Evolutionary conservation across 2,113 vertebrate species (phyloP).

Genomic region (Motacilla alba): DNA sequence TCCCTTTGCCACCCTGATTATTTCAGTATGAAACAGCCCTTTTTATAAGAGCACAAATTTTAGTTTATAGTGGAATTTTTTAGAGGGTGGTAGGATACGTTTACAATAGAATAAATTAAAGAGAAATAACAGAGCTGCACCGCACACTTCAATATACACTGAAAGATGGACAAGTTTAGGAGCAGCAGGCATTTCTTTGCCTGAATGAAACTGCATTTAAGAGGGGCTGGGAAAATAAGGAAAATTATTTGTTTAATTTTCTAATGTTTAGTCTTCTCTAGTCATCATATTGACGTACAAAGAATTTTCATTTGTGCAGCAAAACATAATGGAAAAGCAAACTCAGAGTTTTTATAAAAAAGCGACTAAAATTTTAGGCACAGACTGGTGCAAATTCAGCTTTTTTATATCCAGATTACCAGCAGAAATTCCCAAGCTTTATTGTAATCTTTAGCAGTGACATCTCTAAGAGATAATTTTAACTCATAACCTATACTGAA

Average conservation of each 20-base stretch:
- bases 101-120: neutral
- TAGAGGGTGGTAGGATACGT: neutral
- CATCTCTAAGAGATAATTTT: neutral
- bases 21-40: neutral
- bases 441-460: neutral
- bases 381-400: neutral
- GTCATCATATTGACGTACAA: neutral
- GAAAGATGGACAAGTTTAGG: neutral
- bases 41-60: neutral
- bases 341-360: neutral
- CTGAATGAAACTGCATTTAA: neutral
- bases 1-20: neutral
- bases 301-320: neutral
- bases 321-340: neutral
- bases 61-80: neutral
- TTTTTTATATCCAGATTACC: accelerated
- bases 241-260: neutral
- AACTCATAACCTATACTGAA: neutral
- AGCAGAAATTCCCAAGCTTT: neutral
- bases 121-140: neutral
- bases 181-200: neutral
- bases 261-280: neutral
- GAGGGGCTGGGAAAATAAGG: neutral
- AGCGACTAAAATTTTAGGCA: neutral
- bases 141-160: neutral